Evolutionary conservation across 2,113 vertebrate species (phyloP).

Genomic region (Sturnus vulgaris): DNA sequence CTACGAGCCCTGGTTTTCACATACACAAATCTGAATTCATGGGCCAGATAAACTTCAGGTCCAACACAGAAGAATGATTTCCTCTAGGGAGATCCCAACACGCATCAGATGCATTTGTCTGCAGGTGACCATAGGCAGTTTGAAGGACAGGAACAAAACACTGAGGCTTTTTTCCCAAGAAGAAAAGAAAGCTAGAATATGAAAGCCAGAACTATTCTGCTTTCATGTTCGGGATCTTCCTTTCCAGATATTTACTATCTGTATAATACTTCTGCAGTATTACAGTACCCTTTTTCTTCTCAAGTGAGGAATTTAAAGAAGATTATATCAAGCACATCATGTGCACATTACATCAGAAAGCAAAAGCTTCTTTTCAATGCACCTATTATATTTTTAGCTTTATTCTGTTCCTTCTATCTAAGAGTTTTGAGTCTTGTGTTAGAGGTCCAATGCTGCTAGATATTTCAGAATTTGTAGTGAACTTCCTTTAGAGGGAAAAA

Average conservation of each 20-base stretch:
- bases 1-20: neutral
- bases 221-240: neutral
- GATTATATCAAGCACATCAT: neutral
- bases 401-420: neutral
- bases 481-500: neutral
- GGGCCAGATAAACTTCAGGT: neutral
- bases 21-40: neutral
- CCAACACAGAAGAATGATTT: neutral
- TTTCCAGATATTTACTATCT: neutral
- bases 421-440: accelerated
- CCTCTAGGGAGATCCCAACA: neutral
- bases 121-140: neutral
- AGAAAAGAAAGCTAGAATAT: neutral
- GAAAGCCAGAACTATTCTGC: neutral
- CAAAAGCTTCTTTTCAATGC: neutral
- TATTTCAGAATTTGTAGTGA: neutral
- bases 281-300: neutral
- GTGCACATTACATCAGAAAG: neutral
- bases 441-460: neutral
- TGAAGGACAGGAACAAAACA: neutral
- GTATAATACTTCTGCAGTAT: neutral
- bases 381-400: neutral
- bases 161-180: no score
- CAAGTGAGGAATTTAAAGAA: neutral
- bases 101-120: neutral